Evolutionary conservation across 1,140 invertebrate species (phyloP).

Genomic region (Portunus trituberculatus): DNA sequence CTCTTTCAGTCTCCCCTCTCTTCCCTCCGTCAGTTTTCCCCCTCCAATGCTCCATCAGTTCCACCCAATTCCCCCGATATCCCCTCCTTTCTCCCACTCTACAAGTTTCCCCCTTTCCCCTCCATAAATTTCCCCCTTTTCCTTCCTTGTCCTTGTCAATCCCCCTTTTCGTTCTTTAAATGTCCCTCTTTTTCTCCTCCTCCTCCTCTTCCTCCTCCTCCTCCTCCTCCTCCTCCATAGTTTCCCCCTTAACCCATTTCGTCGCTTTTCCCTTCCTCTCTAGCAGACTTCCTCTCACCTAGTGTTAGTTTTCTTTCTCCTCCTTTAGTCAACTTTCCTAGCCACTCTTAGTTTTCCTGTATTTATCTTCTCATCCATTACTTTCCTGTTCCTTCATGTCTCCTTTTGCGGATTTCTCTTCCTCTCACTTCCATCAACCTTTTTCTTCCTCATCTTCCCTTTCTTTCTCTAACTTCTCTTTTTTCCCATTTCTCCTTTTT

Average conservation of each 20-base stretch:
- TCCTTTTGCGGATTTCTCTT: no score
- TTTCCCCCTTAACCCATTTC: no score
- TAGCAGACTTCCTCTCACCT: not conserved
- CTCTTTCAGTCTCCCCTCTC: not conserved
- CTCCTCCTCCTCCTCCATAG: not conserved
- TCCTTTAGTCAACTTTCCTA: not conserved
- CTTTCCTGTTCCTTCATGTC: no score
- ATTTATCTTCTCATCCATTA: no score
- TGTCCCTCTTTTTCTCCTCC: not conserved
- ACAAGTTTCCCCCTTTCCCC: not conserved
- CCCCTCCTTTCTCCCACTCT: not conserved
- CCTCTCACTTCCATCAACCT: no score
- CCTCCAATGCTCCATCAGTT: not conserved
- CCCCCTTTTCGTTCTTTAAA: not conserved
- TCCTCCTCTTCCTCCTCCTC: not conserved
- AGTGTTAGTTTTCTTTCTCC: not conserved
- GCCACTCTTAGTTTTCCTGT: not conserved
- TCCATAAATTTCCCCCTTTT: constrained; percentile 6
- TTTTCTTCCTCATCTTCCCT: not conserved
- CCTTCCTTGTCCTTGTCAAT: constrained; percentile 5
- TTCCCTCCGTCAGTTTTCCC: not conserved
- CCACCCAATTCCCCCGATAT: not conserved
- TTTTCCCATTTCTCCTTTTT: not conserved
- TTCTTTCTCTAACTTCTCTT: not conserved
- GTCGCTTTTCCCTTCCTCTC: not conserved